Percentiles rank a stretch among this genome's conserved stretches.
Conservation (phyloP, 2,113 vertebrate genomes). For the Pipra filicauda region DNA sequence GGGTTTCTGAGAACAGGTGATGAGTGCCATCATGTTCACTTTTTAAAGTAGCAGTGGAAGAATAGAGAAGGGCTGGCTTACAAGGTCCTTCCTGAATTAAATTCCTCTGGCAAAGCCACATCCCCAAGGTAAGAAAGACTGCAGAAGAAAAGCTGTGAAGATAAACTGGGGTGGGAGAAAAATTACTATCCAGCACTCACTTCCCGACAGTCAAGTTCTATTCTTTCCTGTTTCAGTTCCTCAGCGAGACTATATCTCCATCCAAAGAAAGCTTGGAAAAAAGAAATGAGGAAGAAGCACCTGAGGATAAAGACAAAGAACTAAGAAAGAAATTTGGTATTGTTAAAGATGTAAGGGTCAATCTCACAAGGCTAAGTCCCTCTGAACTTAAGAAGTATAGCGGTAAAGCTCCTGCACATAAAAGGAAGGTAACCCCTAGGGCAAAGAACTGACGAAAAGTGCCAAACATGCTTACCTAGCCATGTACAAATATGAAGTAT, state of each 20-base stretch:
- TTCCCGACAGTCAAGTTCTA: not conserved
- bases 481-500: not conserved
- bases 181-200: not conserved
- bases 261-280: not conserved
- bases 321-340: not conserved
- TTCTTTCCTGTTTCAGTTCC: not conserved
- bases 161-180: not conserved
- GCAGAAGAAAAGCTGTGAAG: not conserved
- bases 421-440: not conserved
- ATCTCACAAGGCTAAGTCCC: not conserved
- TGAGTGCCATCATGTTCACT: not conserved
- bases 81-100: not conserved
- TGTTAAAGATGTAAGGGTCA: not conserved
- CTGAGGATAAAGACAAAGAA: fast-evolving
- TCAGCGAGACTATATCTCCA: not conserved
- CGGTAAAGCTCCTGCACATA: not conserved
- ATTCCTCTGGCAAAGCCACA: not conserved
- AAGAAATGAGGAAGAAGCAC: not conserved
- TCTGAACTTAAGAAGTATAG: not conserved
- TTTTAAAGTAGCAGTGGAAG: not conserved
- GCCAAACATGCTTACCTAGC: not conserved
- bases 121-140: not conserved
- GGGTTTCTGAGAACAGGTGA: not conserved
- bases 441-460: not conserved
- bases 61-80: not conserved